A percentile compares a stretch with the other conserved stretches of the same genome.
phyloP scores from a whole-genome alignment of 2,797 vertebrate species.

The Artibeus lituratus region DNA sequence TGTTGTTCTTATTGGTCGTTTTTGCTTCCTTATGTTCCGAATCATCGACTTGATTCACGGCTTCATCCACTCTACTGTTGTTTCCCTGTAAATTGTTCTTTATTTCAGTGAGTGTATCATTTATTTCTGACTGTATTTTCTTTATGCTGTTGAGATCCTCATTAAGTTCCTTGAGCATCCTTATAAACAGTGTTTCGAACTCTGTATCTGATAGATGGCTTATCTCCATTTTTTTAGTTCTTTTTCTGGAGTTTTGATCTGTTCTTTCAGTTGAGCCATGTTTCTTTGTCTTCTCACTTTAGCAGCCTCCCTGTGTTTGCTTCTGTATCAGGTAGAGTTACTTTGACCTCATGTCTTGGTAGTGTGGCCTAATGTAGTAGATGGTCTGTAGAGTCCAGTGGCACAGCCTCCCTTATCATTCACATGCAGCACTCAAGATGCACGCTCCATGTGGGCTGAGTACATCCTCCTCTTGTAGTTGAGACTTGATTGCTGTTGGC shows the following conservation, averaged over 20 bases:
- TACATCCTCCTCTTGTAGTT: too few relatives aligned
- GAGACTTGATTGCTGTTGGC: too few relatives aligned
- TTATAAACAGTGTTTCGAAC: not conserved
- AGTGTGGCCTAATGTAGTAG: not conserved
- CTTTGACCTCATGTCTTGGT: not conserved
- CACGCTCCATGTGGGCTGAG: too few relatives aligned
- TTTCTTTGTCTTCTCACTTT: not conserved
- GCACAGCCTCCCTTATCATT: too few relatives aligned
- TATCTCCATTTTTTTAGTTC: not conserved
- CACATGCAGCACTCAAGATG: too few relatives aligned
- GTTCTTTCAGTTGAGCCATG: not conserved
- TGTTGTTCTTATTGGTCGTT: not conserved
- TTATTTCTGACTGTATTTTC: not conserved
- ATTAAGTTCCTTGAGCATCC: not conserved
- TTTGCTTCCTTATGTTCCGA: not conserved
- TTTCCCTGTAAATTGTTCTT: not conserved
- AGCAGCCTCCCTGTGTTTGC: not conserved
- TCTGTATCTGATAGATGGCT: not conserved
- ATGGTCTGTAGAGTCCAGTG: too few relatives aligned
- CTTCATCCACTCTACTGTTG: not conserved
- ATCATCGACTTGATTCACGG: not conserved
- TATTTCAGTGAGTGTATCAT: not conserved
- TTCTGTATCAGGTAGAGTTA: not conserved
- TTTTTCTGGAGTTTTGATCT: not conserved
- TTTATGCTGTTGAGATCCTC: not conserved